Evolutionary conservation across 1,140 invertebrate species (phyloP), one percentile per base, ranked within the genome.

Genomic region (Hyles euphorbiae): DNA sequence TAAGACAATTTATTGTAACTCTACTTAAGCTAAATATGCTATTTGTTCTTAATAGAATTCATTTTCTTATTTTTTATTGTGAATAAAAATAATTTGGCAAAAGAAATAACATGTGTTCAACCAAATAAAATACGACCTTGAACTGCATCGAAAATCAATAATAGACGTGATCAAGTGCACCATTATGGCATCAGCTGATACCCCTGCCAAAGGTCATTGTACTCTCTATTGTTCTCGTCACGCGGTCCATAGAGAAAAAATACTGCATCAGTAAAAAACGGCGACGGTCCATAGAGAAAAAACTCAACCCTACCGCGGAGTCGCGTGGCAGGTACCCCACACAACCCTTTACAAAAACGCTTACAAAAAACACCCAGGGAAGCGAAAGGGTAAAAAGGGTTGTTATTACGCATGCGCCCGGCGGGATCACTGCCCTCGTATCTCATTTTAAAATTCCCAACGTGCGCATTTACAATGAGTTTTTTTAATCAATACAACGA

Each of bases 311-410:
- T 86, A 83, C 79, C 78, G 68, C 50, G 22, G 63, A 70, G 73
- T 73, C 70, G 67, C 68, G 68, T 71, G 71, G 81, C 83, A 88
- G 85, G 85, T 88, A 86, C 83, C 83, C 83, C 80, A 76, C 64
- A 78, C 75, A 87, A 88, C 85, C 81, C 83, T 85, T 85, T 87
- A 81, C 63, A 81, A 81, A 85, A 83, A 82, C 71, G 68, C 76
- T 81, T 72, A 86, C 74, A 87, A 88, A 87, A 89, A 86, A 87
- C 73, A 65, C 76, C 79, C 78, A 61, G 83, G 82, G 83, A 78
- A 75, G 67, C 73, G 78, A 85, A 87, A 83, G 83, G 85, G 81
- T 86, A 82, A 85, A 87, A 87, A 87, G 84, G 84, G 83, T 86
- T 85, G 77, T 63, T 76, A 72, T 74, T 80, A 84, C 84, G 83